A percentile compares a stretch with the other conserved stretches of the same genome.
Evolutionary conservation across 2,797 vertebrate species (phyloP).

Genomic region (Australoheros facetus): DNA sequence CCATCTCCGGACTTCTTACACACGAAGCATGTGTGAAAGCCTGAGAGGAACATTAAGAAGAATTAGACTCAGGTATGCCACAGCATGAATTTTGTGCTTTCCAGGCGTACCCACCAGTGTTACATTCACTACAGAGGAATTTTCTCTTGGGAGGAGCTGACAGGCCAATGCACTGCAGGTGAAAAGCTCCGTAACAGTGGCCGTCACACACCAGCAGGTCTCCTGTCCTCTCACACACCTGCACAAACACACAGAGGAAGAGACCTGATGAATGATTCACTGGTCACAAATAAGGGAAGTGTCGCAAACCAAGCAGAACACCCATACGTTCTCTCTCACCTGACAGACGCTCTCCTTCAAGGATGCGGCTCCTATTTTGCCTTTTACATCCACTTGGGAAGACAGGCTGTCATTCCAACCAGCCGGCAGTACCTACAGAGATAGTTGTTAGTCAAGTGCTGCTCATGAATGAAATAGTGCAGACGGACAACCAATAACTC

Average conservation of each 20-base stretch:
- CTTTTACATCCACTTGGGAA: conserved; percentile 72
- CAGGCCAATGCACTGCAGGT: conserved; percentile 92
- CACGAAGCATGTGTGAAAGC: conserved; percentile 93
- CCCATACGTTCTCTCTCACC: conserved; percentile 75
- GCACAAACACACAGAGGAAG: conserved; percentile 17
- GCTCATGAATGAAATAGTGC: neutral
- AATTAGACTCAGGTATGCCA: neutral
- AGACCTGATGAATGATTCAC: neutral
- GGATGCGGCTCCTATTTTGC: conserved; percentile 88
- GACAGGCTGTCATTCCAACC: conserved; percentile 63
- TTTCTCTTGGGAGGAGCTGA: conserved; percentile 90
- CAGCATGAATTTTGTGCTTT: neutral
- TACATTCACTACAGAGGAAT: conserved; percentile 95
- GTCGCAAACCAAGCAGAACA: neutral
- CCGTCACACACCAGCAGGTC: conserved; percentile 94
- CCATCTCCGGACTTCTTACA: conserved; percentile 90
- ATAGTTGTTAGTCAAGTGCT: neutral
- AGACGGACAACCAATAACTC: neutral
- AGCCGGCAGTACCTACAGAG: conserved; percentile 55
- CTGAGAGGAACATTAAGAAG: conserved; percentile 66
- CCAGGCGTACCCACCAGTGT: conserved; percentile 81
- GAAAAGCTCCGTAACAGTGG: conserved; percentile 97
- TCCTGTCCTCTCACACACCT: conserved; percentile 96
- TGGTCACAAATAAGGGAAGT: neutral
- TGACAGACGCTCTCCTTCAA: conserved; percentile 99